A percentile compares a stretch with the other conserved stretches of the same genome.
These are phyloP conservation scores for Sebastes melanostomus DNA, from an alignment of 2,797 vertebrate genomes.

Conservation along the genomic window DNA sequence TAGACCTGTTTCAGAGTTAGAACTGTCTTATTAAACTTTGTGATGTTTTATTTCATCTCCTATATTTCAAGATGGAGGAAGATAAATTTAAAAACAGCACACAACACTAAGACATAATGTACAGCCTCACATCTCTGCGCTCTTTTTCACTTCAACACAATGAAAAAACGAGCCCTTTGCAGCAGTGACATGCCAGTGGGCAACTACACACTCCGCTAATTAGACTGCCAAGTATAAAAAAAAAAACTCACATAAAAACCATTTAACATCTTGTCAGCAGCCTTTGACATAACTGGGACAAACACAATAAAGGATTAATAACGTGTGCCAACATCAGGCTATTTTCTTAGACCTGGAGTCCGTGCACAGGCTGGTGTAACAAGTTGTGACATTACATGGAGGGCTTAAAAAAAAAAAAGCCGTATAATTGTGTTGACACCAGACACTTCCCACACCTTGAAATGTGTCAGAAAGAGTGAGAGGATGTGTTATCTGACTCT, in stretches of 20 bases:
- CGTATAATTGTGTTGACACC: slow-evolving; percentile 5
- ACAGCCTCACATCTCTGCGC: slow-evolving; percentile 2
- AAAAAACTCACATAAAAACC: slow-evolving; percentile 39
- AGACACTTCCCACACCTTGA: slow-evolving; percentile 28
- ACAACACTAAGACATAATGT: neutral
- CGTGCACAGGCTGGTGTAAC: slow-evolving; percentile 7
- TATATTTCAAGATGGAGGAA: slow-evolving; percentile 9
- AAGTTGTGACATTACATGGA: slow-evolving; percentile 25
- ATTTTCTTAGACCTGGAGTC: slow-evolving; percentile 27
- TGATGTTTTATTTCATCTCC: slow-evolving; percentile 12
- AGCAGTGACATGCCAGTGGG: slow-evolving; percentile 12
- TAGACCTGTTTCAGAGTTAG: neutral
- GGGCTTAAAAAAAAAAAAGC: neutral
- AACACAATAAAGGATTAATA: slow-evolving; percentile 66
- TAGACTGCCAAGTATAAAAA: slow-evolving; percentile 31
- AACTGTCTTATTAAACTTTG: neutral
- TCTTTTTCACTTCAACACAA: slow-evolving; percentile 32
- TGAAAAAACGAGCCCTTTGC: slow-evolving; percentile 17
- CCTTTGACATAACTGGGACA: slow-evolving; percentile 62
- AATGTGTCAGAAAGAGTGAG: slow-evolving; percentile 35
- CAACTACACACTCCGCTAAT: slow-evolving; percentile 36
- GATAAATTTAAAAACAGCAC: slow-evolving; percentile 41
- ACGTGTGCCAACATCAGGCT: slow-evolving; percentile 33
- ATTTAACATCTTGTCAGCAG: slow-evolving; percentile 46
- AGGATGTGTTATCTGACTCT: slow-evolving; percentile 21